These are phyloP conservation scores for Mystacides longicornis DNA, from an alignment of 2,888 invertebrate genomes.

Conservation along the genomic window DNA sequence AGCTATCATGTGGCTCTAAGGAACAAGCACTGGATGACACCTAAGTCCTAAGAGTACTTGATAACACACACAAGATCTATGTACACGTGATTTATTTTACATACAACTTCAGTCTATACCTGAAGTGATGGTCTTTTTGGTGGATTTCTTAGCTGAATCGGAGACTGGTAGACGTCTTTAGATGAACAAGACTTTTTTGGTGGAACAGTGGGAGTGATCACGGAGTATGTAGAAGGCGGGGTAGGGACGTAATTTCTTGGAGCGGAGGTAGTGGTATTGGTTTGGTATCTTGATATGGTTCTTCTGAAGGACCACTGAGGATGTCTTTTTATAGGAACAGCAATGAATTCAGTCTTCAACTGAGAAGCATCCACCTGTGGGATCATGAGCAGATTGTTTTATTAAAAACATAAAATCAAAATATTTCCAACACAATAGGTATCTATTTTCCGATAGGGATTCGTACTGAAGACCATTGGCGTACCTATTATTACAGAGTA, in stretches of 20 bases:
- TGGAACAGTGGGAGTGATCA: conserved; percentile 8
- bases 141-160: conserved; percentile 13
- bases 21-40: too few species aligned
- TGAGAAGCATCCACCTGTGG: conserved; percentile 18
- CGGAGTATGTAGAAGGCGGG: conserved; percentile 4
- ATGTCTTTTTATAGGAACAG: conserved; percentile 11
- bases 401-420: too few species aligned
- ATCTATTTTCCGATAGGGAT: too few species aligned
- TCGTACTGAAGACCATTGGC: too few species aligned
- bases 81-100: not conserved
- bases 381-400: too few species aligned
- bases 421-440: too few species aligned
- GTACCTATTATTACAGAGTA: too few species aligned
- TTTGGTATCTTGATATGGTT: conserved; percentile 7
- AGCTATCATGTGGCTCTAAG: too few species aligned
- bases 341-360: conserved; percentile 10
- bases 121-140: conserved; percentile 12
- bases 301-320: conserved; percentile 15
- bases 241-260: not conserved
- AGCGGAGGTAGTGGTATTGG: conserved; percentile 7
- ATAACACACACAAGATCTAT: not conserved
- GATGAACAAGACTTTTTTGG: conserved; percentile 13
- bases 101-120: conserved; percentile 9
- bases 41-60: too few species aligned
- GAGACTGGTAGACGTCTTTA: conserved; percentile 12